These are phyloP conservation scores for Eucidaris tribuloides DNA, from an alignment of 35 echinoderm and acorn worm genomes.

Conservation along the genomic window DNA sequence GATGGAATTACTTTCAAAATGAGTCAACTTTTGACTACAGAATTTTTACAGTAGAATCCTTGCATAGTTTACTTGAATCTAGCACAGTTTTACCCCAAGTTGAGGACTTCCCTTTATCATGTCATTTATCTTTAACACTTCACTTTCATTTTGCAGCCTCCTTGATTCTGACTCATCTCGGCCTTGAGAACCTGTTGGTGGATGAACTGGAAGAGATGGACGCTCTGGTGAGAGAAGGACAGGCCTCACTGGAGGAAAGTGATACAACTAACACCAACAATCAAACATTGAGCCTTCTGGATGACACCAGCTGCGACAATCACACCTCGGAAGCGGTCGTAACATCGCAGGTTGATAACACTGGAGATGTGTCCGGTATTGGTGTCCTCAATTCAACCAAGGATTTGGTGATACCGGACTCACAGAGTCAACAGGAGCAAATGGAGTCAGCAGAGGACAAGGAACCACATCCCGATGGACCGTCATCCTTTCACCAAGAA, in stretches of 20 bases:
- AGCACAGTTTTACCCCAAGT: background rate
- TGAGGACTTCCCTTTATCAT: background rate
- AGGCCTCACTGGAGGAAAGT: slow-evolving; percentile 14
- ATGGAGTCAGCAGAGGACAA: no score
- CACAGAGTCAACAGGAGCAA: no score
- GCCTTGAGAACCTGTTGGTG: slow-evolving; percentile 52
- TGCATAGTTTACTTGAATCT: background rate
- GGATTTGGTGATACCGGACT: slow-evolving; percentile 11
- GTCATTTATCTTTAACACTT: background rate
- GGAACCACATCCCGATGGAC: background rate
- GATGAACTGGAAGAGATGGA: slow-evolving; percentile 51
- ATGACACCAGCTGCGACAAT: background rate
- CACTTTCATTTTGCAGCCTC: slow-evolving; percentile 56
- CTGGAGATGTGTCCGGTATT: background rate
- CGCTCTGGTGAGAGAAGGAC: slow-evolving; percentile 42
- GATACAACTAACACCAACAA: background rate
- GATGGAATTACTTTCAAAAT: no score
- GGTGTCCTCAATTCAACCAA: background rate
- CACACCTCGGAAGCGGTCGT: slow-evolving; percentile 2
- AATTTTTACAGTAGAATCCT: background rate
- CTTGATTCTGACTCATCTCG: slow-evolving; percentile 75
- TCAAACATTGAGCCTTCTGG: background rate
- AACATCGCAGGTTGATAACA: no score
- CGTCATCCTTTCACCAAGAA: background rate
- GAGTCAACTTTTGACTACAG: no score